phyloP scores from a whole-genome alignment of 2,113 vertebrate species.

The Carassius auratus region DNA sequence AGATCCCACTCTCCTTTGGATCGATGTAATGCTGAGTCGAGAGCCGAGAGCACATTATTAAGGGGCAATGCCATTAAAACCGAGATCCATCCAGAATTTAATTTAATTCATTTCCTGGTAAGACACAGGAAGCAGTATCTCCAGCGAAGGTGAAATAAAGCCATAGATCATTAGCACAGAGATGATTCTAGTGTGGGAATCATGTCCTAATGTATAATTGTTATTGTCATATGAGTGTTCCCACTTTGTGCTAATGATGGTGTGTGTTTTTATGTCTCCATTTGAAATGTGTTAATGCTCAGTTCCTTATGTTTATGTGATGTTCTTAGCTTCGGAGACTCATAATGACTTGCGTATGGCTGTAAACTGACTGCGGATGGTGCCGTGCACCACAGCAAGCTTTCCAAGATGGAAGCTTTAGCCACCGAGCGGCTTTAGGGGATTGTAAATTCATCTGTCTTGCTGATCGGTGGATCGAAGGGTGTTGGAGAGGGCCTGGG shows the following conservation, averaged over 20 bases:
- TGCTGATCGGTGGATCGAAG: constrained; percentile 44
- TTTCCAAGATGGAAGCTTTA: constrained; percentile 3
- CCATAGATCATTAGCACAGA: background rate
- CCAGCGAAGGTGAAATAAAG: background rate
- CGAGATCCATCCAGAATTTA: background rate
- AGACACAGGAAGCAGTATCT: background rate
- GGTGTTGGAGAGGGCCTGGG: constrained; percentile 22
- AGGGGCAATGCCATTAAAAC: constrained; percentile 24
- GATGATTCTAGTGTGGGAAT: background rate
- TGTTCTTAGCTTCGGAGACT: constrained; percentile 1
- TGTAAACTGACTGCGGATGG: constrained; percentile 19
- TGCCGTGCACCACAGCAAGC: too few species aligned
- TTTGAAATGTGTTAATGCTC: background rate
- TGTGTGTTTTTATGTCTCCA: background rate
- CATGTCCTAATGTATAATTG: background rate
- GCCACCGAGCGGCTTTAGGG: background rate
- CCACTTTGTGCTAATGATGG: constrained; percentile 19
- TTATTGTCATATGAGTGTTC: background rate
- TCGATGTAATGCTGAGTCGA: constrained; percentile 34
- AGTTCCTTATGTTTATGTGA: background rate
- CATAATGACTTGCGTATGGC: constrained; percentile 31
- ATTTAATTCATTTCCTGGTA: constrained; percentile 17
- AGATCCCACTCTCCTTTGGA: background rate
- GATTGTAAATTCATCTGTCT: constrained; percentile 43
- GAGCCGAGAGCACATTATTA: constrained; percentile 42